phyloP scores from a whole-genome alignment of 1,140 invertebrate species.

The Drosophila arawakana region DNA sequence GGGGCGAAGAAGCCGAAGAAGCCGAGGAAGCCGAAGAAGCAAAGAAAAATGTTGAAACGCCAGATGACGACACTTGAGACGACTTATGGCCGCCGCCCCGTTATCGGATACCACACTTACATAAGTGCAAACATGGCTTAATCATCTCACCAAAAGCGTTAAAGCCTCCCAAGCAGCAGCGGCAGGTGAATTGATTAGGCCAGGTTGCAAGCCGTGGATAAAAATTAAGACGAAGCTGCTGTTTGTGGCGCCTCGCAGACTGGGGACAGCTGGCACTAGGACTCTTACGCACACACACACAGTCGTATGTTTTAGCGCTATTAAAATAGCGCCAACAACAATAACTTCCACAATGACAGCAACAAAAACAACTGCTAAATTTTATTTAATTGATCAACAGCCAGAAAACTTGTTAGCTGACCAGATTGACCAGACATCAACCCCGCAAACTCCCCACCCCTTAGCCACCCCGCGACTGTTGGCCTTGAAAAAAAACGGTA shows the following conservation, averaged over 20 bases:
- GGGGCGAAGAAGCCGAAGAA: not conserved
- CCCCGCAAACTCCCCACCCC: not conserved
- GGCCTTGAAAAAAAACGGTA: slow-evolving; percentile 78
- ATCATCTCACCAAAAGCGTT: slow-evolving; percentile 56
- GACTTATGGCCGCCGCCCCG: slow-evolving; percentile 70
- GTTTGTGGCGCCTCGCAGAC: slow-evolving; percentile 37
- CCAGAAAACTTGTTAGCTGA: slow-evolving; percentile 64
- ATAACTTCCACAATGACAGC: slow-evolving; percentile 11
- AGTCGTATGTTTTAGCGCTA: slow-evolving; percentile 41
- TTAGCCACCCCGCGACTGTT: slow-evolving; percentile 51
- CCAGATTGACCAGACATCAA: slow-evolving; percentile 44
- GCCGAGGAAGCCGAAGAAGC: slow-evolving; percentile 25
- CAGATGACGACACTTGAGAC: slow-evolving; percentile 76
- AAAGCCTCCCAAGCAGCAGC: slow-evolving; percentile 52
- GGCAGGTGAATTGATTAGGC: slow-evolving; percentile 70
- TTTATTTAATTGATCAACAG: slow-evolving; percentile 64
- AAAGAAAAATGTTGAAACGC: slow-evolving; percentile 73
- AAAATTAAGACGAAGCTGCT: slow-evolving; percentile 19
- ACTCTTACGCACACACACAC: slow-evolving; percentile 58
- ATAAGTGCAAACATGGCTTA: slow-evolving; percentile 81
- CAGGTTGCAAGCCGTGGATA: slow-evolving; percentile 17
- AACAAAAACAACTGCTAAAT: slow-evolving; percentile 34
- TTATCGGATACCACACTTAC: slow-evolving; percentile 69
- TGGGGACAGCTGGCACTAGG: slow-evolving; percentile 64
- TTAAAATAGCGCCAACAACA: slow-evolving; percentile 35